Conservation (phyloP, 2,888 invertebrate genomes). For the Cataglyphis livida region DNA sequence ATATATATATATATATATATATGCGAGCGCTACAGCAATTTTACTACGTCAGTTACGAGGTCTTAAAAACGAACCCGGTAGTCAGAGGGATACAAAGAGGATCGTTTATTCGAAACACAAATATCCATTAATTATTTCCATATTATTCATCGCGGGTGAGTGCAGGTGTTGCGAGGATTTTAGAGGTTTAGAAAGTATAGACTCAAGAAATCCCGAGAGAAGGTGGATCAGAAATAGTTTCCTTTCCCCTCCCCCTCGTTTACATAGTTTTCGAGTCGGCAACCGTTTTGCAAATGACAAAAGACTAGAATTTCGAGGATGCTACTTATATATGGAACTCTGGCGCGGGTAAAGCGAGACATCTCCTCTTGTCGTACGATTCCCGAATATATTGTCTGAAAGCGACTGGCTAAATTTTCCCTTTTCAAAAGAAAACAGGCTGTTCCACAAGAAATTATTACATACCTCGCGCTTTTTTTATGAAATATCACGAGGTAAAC, state of each 20-base stretch:
- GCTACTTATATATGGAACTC: slow-evolving; percentile 2
- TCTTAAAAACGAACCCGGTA: not conserved
- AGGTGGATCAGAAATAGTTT: not conserved
- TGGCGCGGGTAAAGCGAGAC: not conserved
- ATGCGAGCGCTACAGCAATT: not conserved
- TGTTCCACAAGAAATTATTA: slow-evolving; percentile 16
- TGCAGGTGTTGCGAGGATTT: not conserved
- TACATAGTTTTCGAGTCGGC: not conserved
- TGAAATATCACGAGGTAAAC: not conserved
- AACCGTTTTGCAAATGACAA: not conserved
- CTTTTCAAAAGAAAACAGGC: not conserved
- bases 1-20: not conserved
- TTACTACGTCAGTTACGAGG: not conserved
- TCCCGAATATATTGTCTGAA: slow-evolving; percentile 30
- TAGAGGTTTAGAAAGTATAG: not conserved
- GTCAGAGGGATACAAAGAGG: not conserved
- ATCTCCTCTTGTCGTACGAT: not conserved
- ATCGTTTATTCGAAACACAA: slow-evolving; percentile 11
- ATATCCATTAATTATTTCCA: not conserved
- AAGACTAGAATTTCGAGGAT: not conserved
- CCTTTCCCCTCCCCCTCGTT: not conserved
- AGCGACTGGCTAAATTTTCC: slow-evolving; percentile 31
- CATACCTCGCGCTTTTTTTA: not conserved
- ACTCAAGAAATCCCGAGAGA: not conserved
- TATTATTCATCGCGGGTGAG: not conserved